Percentiles rank a stretch among this genome's conserved stretches.
Evolutionary conservation across 1,140 invertebrate species (phyloP).

Genomic region (Thaumatotibia leucotreta): DNA sequence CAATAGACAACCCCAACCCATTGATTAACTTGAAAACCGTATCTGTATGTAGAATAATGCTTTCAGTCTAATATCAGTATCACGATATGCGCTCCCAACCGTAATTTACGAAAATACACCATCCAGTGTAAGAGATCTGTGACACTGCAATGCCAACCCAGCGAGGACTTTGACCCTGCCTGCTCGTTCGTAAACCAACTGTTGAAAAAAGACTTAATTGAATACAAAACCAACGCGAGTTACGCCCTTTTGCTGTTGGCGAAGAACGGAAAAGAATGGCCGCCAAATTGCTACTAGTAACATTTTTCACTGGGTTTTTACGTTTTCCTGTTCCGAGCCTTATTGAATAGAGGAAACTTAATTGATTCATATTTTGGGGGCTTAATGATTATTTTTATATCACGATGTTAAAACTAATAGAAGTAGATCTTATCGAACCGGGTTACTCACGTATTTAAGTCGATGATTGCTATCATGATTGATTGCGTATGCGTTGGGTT

Average conservation of each 20-base stretch:
- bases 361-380: background rate
- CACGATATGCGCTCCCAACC: no score
- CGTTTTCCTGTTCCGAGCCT: background rate
- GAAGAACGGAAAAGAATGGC: background rate
- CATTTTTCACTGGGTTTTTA: background rate
- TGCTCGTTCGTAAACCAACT: background rate
- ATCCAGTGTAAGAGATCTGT: background rate
- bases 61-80: no score
- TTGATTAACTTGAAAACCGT: no score
- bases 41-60: no score
- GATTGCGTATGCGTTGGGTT: no score
- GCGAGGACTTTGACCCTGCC: background rate
- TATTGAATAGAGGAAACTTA: background rate
- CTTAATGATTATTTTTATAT: background rate
- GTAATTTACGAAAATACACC: background rate
- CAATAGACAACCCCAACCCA: no score
- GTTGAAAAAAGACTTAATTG: background rate
- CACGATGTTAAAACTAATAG: no score
- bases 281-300: background rate
- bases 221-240: background rate
- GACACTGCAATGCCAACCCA: background rate
- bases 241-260: background rate
- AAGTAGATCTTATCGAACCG: no score
- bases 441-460: no score
- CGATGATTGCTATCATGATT: no score